These are phyloP conservation scores for Drosophila takahashii DNA, from an alignment of 1,140 invertebrate genomes.

Conservation along the genomic window DNA sequence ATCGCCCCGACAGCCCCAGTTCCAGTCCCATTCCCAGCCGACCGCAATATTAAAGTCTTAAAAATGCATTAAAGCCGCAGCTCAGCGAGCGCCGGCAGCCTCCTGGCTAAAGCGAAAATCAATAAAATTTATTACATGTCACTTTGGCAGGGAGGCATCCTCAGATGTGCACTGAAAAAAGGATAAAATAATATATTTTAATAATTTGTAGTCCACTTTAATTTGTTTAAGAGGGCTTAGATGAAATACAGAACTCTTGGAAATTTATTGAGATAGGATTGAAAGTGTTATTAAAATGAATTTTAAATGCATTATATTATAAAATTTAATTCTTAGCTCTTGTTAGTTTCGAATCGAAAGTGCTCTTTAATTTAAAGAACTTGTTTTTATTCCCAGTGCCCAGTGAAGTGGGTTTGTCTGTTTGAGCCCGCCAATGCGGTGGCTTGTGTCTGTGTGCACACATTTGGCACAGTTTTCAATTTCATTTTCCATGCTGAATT, in stretches of 20 bases:
- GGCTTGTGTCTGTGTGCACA: conserved; percentile 33
- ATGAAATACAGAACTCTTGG: too few relatives aligned
- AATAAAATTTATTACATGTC: conserved; percentile 76
- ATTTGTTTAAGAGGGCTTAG: too few relatives aligned
- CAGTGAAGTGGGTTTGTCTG: conserved; percentile 10
- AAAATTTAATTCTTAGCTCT: too few relatives aligned
- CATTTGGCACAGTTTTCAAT: conserved; percentile 76
- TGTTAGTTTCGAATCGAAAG: background rate
- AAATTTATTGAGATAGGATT: too few relatives aligned
- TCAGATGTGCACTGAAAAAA: conserved; percentile 5
- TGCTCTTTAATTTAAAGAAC: background rate
- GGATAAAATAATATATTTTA: too few relatives aligned
- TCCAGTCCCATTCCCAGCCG: background rate
- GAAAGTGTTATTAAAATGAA: too few relatives aligned
- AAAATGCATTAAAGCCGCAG: conserved; percentile 62
- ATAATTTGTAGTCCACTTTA: too few relatives aligned
- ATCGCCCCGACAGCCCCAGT: conserved; percentile 11
- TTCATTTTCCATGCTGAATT: conserved; percentile 71
- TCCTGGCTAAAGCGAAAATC: conserved; percentile 62
- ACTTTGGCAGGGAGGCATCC: conserved; percentile 31
- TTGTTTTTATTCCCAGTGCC: background rate
- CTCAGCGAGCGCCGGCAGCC: conserved; percentile 6
- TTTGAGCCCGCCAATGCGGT: conserved; percentile 11
- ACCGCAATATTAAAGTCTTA: conserved; percentile 60
- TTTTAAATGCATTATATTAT: too few relatives aligned